Evolutionary conservation across 2,797 vertebrate genomes (phyloP).

Genomic region (Microctenopoma stevenorrisi): DNA sequence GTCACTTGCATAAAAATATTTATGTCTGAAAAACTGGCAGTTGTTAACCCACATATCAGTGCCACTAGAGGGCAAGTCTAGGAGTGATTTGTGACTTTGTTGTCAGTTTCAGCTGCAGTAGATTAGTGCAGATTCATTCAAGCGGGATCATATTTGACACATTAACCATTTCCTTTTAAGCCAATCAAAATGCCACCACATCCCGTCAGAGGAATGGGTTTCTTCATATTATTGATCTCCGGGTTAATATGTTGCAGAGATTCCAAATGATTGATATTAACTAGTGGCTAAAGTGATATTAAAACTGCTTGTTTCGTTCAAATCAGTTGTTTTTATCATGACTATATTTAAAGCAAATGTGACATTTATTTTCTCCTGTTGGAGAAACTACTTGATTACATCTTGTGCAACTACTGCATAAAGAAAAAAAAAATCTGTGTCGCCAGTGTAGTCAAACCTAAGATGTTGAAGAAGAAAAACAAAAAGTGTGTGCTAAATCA

Average conservation of each 20-base stretch:
- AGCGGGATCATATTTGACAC: constrained; percentile 21
- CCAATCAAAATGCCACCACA: constrained; percentile 33
- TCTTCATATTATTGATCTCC: constrained; percentile 48
- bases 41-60: constrained; percentile 5
- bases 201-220: constrained; percentile 18
- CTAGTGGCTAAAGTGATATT: constrained; percentile 6
- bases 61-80: not conserved
- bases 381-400: not conserved
- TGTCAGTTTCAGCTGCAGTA: constrained; percentile 27
- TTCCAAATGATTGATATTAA: constrained; percentile 47
- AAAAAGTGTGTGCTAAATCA: not conserved
- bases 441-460: constrained; percentile 2
- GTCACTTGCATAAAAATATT: constrained; percentile 5
- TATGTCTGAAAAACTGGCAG: constrained; percentile 3
- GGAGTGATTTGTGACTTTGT: constrained; percentile 23
- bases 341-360: constrained; percentile 23
- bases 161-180: constrained; percentile 40
- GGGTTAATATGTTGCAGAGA: constrained; percentile 45
- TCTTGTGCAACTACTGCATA: not conserved
- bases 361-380: not conserved
- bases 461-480: constrained; percentile 7
- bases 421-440: constrained; percentile 11
- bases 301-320: constrained; percentile 11
- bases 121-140: constrained; percentile 11
- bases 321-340: not conserved